Percentiles rank a stretch among this genome's conserved stretches.
Conservation (phyloP, 2,113 vertebrate species). For the Percina caprodes region DNA sequence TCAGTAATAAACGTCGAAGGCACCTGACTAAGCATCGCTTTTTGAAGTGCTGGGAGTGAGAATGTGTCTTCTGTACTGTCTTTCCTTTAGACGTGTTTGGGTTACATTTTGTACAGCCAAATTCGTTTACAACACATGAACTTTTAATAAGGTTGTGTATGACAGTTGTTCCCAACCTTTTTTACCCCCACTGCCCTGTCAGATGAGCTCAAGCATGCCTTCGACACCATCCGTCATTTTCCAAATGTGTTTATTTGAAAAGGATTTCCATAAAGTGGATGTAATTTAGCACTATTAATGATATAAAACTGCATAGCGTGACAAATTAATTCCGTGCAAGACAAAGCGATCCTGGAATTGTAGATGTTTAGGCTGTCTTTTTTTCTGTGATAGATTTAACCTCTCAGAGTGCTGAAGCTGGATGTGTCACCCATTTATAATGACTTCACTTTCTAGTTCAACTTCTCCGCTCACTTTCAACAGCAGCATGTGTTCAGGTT, state of each 20-base stretch:
- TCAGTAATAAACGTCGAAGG: no score
- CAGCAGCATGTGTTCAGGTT: neutral
- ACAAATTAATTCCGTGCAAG: neutral
- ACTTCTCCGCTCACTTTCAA: neutral
- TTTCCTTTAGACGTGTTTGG: neutral
- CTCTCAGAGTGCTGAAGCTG: neutral
- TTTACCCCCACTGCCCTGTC: neutral
- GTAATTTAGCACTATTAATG: neutral
- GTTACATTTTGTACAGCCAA: neutral
- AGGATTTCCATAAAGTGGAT: neutral
- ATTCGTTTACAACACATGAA: neutral
- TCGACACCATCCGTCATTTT: neutral
- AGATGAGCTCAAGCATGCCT: neutral
- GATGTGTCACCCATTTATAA: neutral
- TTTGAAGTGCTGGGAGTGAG: no score
- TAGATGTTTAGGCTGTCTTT: neutral
- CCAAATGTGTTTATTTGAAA: neutral
- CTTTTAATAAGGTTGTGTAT: neutral
- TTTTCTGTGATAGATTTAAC: neutral
- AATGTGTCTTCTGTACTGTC: neutral
- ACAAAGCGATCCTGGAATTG: neutral
- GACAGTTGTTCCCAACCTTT: neutral
- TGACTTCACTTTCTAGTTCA: neutral
- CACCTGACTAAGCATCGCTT: no score
- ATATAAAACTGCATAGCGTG: neutral